Percentiles rank a stretch among this genome's conserved stretches.
Evolutionary conservation across 2,797 vertebrate genomes (phyloP).

Genomic region (Pangasius macronema): DNA sequence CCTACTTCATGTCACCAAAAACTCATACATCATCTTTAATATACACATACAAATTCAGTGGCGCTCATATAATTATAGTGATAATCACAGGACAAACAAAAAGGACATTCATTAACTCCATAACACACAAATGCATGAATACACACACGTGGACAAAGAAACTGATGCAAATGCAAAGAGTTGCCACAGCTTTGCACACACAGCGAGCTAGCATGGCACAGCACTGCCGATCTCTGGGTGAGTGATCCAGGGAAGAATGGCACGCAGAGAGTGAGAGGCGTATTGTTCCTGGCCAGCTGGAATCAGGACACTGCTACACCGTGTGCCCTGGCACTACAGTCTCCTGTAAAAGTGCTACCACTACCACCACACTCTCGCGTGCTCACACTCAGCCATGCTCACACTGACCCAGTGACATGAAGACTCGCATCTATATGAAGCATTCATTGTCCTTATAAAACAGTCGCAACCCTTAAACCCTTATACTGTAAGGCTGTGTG

Average conservation of each 20-base stretch:
- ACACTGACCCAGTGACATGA: constrained; percentile 4
- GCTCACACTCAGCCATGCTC: background rate
- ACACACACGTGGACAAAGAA: constrained; percentile 25
- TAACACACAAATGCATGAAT: constrained; percentile 9
- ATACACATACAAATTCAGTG: constrained; percentile 11
- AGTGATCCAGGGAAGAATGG: constrained; percentile 40
- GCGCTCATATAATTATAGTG: background rate
- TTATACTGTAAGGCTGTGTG: background rate
- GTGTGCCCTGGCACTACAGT: constrained; percentile 47
- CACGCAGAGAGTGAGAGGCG: constrained; percentile 59
- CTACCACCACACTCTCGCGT: background rate
- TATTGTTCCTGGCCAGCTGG: constrained; percentile 64
- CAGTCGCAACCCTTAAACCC: constrained; percentile 21
- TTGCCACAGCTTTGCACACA: constrained; percentile 30
- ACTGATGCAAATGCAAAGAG: constrained; percentile 44
- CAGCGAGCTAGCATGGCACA: constrained; percentile 45
- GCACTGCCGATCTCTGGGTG: constrained; percentile 44
- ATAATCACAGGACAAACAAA: constrained; percentile 25
- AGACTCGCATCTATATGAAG: constrained; percentile 7
- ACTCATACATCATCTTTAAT: constrained; percentile 23
- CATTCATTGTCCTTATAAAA: constrained; percentile 25
- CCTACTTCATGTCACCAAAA: background rate
- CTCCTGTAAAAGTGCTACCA: constrained; percentile 8
- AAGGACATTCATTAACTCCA: constrained; percentile 5
- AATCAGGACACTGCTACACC: constrained; percentile 21